Evolutionary conservation across 2,888 invertebrate species (phyloP), one percentile per base, ranked within the genome.

Genomic region (Orthosia gothica): DNA sequence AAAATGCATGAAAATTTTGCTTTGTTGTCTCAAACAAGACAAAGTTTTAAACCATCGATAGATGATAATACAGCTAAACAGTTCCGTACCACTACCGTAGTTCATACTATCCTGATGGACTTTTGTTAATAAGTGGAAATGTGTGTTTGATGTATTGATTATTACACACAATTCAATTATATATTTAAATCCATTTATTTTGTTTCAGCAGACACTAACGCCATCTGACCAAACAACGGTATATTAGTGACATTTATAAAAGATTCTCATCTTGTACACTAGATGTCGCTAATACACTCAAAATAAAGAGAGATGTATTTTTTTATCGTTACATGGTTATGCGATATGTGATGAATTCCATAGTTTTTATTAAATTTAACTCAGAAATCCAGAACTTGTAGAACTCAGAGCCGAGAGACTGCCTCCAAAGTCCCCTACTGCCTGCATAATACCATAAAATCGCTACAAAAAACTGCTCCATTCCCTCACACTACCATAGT

Each of bases 401-500:
- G 13, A 68, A 61, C 26, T 54, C 47, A 47, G 23, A 64, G 1
- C 49, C 18, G 7, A n/a, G 40, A 79, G 52, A 66, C 74, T 65
- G 20, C 57, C 26, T 5, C n/a, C 13, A 32, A 69, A 74, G 62
- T 62, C 70, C 72, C 50, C 45, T 66, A 58, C n/a, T 76, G 76
- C 72, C 71, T 61, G 68, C 57, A 70, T 70, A 68, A 58, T 68
- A 73, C 76, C 67, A 59, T 67, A 76, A 62, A 74, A 70, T 70
- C 70, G 70, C 78, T 82, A 79, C 32, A 79, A 74, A 13, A 32
- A 62, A 55, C 52, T 45, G 40, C 26, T 15, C 5, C 3, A 50
- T 62, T 69, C 66, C 32, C 65, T 80, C 81, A 85, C 81, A 90
- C 89, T 32, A 88, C 84, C 54, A 88, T 83, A 18, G 87, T 84